Conservation (phyloP, 2,113 vertebrate genomes). For the Hyperopisus bebe region DNA sequence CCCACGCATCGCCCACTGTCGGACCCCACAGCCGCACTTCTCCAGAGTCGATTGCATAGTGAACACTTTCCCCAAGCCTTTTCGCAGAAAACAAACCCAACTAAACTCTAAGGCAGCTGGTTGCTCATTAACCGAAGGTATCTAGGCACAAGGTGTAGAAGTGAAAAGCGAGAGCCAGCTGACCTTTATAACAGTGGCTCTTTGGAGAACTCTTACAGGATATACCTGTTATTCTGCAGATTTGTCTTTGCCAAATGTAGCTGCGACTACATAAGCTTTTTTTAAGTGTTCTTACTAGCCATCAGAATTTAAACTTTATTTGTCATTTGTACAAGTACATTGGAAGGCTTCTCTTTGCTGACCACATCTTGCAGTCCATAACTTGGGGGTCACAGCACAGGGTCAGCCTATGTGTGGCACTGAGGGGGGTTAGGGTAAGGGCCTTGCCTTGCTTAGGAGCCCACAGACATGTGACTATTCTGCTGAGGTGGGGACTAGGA, state of each 20-base stretch:
- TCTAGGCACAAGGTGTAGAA: neutral
- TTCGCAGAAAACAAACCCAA: neutral
- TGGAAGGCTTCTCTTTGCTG: too few species aligned
- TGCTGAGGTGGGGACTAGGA: too few species aligned
- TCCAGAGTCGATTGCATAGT: neutral
- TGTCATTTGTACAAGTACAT: too few species aligned
- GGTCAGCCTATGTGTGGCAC: too few species aligned
- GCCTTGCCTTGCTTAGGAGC: too few species aligned
- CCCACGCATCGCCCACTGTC: neutral
- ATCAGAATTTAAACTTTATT: neutral
- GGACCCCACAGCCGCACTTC: neutral
- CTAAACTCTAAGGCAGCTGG: neutral
- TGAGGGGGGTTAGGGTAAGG: too few species aligned
- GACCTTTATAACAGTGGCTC: neutral
- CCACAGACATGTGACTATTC: too few species aligned
- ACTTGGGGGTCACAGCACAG: too few species aligned
- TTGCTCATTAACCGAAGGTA: neutral
- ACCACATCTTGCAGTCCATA: too few species aligned
- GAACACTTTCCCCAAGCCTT: neutral
- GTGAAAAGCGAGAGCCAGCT: neutral
- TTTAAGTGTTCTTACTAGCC: neutral
- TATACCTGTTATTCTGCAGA: neutral
- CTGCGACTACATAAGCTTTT: slow-evolving; percentile 12
- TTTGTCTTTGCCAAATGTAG: slow-evolving; percentile 19
- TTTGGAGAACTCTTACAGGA: neutral